phyloP scores from a whole-genome alignment of 2,888 invertebrate genomes.

The Ennomos quercinarius region DNA sequence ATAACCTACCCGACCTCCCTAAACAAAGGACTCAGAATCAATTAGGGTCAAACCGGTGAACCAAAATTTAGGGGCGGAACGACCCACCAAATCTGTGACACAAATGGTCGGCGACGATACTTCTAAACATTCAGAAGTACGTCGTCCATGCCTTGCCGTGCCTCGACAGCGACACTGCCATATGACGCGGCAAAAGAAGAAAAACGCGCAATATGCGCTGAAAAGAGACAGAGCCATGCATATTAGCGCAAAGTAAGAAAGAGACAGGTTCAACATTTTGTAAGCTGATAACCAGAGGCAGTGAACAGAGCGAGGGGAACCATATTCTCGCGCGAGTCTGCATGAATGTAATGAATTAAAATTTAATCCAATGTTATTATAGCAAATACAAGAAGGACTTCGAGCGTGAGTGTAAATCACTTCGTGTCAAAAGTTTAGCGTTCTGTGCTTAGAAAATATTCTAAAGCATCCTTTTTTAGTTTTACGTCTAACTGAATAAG shows the following conservation, averaged over 20 bases:
- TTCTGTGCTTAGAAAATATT: background rate
- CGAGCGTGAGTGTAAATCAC: slow-evolving; percentile 66
- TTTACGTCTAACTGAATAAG: slow-evolving; percentile 18
- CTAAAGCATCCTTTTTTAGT: background rate
- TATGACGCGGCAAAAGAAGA: slow-evolving; percentile 84
- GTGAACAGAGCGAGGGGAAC: slow-evolving; percentile 82
- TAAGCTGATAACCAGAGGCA: slow-evolving; percentile 85
- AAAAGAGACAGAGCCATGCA: slow-evolving; percentile 72
- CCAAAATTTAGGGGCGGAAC: slow-evolving; percentile 47
- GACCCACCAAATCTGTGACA: slow-evolving; percentile 50
- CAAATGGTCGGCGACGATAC: slow-evolving; percentile 56
- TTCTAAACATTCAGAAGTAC: slow-evolving; percentile 67
- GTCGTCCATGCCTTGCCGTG: slow-evolving; percentile 57
- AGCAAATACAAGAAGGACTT: slow-evolving; percentile 49
- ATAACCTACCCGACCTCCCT: slow-evolving; percentile 70
- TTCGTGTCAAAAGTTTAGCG: slow-evolving; percentile 60
- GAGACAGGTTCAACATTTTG: slow-evolving; percentile 80
- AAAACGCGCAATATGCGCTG: slow-evolving; percentile 82
- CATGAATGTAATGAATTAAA: slow-evolving; percentile 84
- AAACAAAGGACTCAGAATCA: slow-evolving; percentile 79
- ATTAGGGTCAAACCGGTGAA: slow-evolving; percentile 64
- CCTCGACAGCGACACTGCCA: slow-evolving; percentile 75
- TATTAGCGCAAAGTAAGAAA: slow-evolving; percentile 67
- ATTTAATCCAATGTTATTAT: slow-evolving; percentile 79
- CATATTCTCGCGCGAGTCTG: slow-evolving; percentile 82